Percentiles rank a stretch among this genome's conserved stretches.
These are phyloP conservation scores for Crotalus helleri DNA, from an alignment of 2,113 vertebrate genomes.

Conservation along the genomic window DNA sequence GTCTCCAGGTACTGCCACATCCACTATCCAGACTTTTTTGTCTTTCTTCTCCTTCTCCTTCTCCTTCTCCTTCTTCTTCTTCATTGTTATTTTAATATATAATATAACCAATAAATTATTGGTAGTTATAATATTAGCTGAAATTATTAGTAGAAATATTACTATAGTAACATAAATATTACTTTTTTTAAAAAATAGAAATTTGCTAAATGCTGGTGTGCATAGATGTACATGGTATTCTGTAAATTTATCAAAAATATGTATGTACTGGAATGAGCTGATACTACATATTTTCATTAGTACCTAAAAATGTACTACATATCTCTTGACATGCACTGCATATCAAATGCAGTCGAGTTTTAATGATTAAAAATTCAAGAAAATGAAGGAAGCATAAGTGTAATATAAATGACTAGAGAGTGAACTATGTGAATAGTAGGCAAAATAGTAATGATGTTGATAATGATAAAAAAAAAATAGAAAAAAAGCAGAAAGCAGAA, in stretches of 20 bases:
- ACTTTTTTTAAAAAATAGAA: background rate
- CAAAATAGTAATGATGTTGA: background rate
- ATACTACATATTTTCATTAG: slow-evolving; percentile 25
- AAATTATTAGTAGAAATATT: background rate
- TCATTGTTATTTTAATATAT: too few species aligned
- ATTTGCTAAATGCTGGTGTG: background rate
- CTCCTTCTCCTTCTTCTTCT: too few species aligned
- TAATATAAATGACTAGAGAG: slow-evolving; percentile 56
- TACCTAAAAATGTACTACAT: background rate
- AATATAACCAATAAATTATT: background rate
- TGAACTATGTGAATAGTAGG: slow-evolving; percentile 56
- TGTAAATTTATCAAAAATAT: slow-evolving; percentile 2
- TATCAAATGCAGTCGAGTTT: slow-evolving; percentile 34
- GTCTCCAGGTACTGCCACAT: too few species aligned
- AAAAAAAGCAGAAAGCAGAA: slow-evolving; percentile 58
- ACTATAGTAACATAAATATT: background rate
- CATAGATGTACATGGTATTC: background rate
- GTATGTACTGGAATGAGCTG: background rate
- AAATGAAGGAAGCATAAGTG: slow-evolving; percentile 62
- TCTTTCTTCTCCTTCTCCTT: too few species aligned
- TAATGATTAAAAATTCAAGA: slow-evolving; percentile 62
- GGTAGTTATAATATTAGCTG: background rate
- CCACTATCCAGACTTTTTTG: too few species aligned
- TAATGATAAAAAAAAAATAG: background rate
- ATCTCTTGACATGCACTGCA: background rate